These are phyloP conservation scores for Apocheima hispidaria DNA, from an alignment of 2,888 invertebrate species.

Conservation along the genomic window DNA sequence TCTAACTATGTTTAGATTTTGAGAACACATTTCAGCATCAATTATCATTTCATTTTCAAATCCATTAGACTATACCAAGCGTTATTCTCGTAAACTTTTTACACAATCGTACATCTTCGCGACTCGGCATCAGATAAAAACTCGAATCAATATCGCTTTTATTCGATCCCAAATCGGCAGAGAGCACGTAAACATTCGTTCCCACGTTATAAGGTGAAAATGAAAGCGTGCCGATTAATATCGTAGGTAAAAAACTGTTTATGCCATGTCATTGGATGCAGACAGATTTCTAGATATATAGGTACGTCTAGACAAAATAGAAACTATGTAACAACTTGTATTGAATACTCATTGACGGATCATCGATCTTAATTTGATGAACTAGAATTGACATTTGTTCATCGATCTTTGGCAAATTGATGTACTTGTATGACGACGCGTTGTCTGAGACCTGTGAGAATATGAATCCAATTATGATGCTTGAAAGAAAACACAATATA, in stretches of 20 bases:
- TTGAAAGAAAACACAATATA: too few relatives aligned
- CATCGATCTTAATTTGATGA: constrained; percentile 24
- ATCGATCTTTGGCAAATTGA: constrained; percentile 1
- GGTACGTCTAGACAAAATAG: constrained; percentile 23
- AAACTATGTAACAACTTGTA: constrained; percentile 16
- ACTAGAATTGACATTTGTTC: constrained; percentile 1
- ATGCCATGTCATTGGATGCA: constrained; percentile 35
- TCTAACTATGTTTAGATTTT: too few relatives aligned
- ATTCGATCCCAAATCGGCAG: constrained; percentile 38
- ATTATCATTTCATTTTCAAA: neutral
- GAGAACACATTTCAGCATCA: neutral
- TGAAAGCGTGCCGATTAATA: constrained; percentile 48
- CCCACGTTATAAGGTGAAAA: constrained; percentile 54
- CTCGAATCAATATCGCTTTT: constrained; percentile 40
- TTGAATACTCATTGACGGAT: constrained; percentile 16
- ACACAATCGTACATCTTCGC: constrained; percentile 10
- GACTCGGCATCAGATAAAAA: constrained; percentile 27
- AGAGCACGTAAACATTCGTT: constrained; percentile 41
- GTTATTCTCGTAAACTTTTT: constrained; percentile 14
- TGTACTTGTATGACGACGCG: constrained; percentile 12
- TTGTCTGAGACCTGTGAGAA: neutral
- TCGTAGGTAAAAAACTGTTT: constrained; percentile 36
- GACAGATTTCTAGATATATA: constrained; percentile 32
- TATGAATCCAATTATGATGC: neutral
- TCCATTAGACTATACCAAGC: neutral